These are phyloP conservation scores for Netelia fuscicornis DNA, from an alignment of 2,888 invertebrate species.

Conservation along the genomic window DNA sequence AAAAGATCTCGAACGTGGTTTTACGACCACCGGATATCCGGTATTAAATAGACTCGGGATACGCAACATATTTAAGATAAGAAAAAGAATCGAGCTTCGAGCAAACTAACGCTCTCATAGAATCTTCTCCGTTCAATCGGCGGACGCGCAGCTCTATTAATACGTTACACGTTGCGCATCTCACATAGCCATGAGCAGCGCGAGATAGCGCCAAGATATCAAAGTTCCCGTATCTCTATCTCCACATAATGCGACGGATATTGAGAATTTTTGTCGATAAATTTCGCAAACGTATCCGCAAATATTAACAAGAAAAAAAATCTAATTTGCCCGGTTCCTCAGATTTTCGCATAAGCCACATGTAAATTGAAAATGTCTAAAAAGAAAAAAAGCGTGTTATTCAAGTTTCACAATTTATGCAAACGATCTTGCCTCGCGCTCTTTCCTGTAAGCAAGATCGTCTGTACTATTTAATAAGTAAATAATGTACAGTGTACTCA, in stretches of 20 bases:
- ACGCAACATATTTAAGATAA: constrained; percentile 31
- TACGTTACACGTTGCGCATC: neutral
- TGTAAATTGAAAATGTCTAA: no score
- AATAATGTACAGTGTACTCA: constrained; percentile 84
- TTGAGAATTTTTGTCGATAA: neutral
- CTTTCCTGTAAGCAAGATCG: no score
- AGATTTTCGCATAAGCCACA: no score
- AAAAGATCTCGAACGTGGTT: constrained; percentile 47
- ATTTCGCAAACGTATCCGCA: neutral
- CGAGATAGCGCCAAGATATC: constrained; percentile 21
- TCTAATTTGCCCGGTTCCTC: no score
- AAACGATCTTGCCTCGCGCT: no score
- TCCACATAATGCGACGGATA: neutral
- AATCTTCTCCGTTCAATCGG: constrained; percentile 2
- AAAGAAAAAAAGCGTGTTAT: no score
- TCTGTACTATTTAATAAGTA: neutral
- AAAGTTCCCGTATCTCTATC: constrained; percentile 22
- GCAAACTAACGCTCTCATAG: constrained; percentile 4
- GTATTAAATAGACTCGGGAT: constrained; percentile 20
- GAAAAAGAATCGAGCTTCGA: neutral
- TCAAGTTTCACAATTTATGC: no score
- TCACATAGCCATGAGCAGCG: neutral
- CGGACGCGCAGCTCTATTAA: neutral
- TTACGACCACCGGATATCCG: constrained; percentile 65
- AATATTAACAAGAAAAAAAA: neutral